Evolutionary conservation across 2,797 vertebrate species (phyloP).

Genomic region (Phalanger gymnotis): DNA sequence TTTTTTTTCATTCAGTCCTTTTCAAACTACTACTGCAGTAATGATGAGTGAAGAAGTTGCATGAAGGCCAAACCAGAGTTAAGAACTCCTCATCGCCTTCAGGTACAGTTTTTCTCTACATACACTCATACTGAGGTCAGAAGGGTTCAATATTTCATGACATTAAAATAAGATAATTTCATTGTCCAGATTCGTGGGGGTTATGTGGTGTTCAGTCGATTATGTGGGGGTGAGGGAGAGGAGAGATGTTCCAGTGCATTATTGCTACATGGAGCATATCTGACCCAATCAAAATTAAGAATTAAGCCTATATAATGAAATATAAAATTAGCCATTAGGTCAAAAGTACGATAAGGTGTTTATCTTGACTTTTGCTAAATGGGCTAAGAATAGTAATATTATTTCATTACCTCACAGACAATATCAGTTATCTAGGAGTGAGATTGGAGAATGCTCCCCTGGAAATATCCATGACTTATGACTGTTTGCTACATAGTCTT

Average conservation of each 20-base stretch:
- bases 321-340: conserved; percentile 41
- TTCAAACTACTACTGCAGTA: background rate
- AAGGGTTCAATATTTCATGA: background rate
- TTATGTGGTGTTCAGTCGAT: background rate
- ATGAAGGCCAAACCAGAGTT: background rate
- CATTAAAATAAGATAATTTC: background rate
- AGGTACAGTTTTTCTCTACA: background rate
- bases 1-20: background rate
- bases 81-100: background rate
- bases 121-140: background rate
- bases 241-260: conserved; percentile 26
- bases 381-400: conserved; percentile 26
- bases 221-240: background rate
- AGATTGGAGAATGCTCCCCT: conserved; percentile 42
- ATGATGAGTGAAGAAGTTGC: background rate
- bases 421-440: conserved; percentile 43
- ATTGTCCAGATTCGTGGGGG: conserved; percentile 10
- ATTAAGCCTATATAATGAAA: conserved; percentile 14
- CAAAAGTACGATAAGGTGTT: conserved; percentile 26
- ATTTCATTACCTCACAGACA: conserved; percentile 60
- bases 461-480: conserved; percentile 32
- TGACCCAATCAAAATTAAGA: conserved; percentile 37
- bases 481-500: conserved; percentile 54
- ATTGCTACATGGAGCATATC: background rate
- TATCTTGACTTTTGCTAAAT: conserved; percentile 57